Evolutionary conservation across 2,113 vertebrate genomes (phyloP), one percentile per base, ranked within the genome.

Genomic region (Psophia crepitans): DNA sequence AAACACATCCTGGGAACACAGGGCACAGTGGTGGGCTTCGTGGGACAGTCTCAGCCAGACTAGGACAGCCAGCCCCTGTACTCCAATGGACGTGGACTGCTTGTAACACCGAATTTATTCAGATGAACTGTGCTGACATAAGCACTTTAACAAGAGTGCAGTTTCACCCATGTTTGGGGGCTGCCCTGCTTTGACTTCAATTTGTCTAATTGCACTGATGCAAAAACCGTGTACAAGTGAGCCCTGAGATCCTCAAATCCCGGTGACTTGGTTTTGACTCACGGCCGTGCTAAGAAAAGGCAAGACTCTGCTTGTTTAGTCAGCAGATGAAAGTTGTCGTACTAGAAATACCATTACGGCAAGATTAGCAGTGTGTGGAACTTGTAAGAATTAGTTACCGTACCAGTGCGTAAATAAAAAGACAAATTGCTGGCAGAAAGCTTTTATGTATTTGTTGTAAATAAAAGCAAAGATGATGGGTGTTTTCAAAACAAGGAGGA

Each of bases 281-380:
- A 35, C 1, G 12, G 66, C 68, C 60, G 23, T 14, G 54, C 87
- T 73, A 54, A 58, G 84, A 61, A 89, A 86, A 93, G 66, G 93
- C 96, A 95, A 95, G 96, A 68, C 74, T 56, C 6, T 49, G 79
- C 95, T 89, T 84, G 97, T 96, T 93, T 61, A 79, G 68, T 81
- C 87, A 79, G 95, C 74, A 93, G 87, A 92, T 91, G 64, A 95
- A 95, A 96, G 96, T 80, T 75, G 93, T 89, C 95, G 35, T 70
- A 73, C 92, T 92, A 94, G 96, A 97, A 98, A 95, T 95, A 95
- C 96, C 95, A 89, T 94, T 80, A 82, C 15, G 66, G 87, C 43
- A 90, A 86, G 80, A 93, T 46, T 94, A 85, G 51, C 57, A 53
- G 77, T 41, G 82, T 51, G 83, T 20, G 44, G 87, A 93, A 66